Percentiles rank a stretch among this genome's conserved stretches.
These are phyloP conservation scores for Epizoanthus scotinus DNA, from an alignment of 92 coral and sea anemone species.

Conservation along the genomic window DNA sequence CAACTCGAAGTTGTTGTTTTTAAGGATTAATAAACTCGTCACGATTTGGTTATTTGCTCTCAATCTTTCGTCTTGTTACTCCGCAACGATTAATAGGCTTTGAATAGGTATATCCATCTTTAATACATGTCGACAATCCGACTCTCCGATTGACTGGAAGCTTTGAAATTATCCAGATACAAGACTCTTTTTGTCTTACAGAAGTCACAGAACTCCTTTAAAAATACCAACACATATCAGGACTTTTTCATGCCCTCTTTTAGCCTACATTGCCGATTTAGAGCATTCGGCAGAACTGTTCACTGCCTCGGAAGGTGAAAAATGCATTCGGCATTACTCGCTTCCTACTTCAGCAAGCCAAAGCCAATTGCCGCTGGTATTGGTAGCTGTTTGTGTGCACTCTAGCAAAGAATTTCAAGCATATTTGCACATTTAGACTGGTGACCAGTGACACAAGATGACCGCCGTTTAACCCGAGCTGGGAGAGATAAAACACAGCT, in stretches of 20 bases:
- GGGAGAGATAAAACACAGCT: constrained; percentile 20
- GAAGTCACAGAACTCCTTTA: too few relatives aligned
- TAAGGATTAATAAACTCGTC: not conserved
- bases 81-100: not conserved
- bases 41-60: constrained; percentile 6
- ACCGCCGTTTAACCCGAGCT: constrained; percentile 15
- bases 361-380: not conserved
- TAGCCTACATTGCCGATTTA: too few relatives aligned
- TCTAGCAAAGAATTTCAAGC: constrained; percentile 2
- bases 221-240: too few relatives aligned
- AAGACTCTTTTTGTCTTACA: too few relatives aligned
- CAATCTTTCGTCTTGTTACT: constrained; percentile 9
- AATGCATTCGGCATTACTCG: not conserved
- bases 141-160: too few relatives aligned
- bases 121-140: too few relatives aligned
- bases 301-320: too few relatives aligned
- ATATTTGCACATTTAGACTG: not conserved
- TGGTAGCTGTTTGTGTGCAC: not conserved
- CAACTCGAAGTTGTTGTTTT: constrained; percentile 3
- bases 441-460: not conserved
- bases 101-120: not conserved
- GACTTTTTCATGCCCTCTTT: too few relatives aligned
- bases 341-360: not conserved
- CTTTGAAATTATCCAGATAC: too few relatives aligned
- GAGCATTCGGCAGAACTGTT: too few relatives aligned